Percentiles rank a stretch among this genome's conserved stretches.
Evolutionary conservation across 2,797 vertebrate species (phyloP).

Genomic region (Malacoraja senta): DNA sequence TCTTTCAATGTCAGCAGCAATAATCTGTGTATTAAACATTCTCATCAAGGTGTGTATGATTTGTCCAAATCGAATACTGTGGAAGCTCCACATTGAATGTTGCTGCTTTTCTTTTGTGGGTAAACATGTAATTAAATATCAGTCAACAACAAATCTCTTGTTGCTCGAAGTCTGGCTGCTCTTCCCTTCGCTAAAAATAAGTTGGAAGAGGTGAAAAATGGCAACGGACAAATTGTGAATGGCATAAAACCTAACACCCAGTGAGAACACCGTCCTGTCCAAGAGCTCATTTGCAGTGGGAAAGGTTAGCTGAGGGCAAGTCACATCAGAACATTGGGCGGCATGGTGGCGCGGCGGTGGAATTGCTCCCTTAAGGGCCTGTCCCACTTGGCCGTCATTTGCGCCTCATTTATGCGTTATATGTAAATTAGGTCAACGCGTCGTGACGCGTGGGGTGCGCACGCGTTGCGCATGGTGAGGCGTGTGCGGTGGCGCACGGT

Average conservation of each 20-base stretch:
- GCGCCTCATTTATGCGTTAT: no score
- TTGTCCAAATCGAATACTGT: not conserved
- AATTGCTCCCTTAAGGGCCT: no score
- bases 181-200: not conserved
- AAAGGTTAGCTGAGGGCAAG: not conserved
- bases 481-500: no score
- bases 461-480: no score
- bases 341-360: no score
- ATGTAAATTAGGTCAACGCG: no score
- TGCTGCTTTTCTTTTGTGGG: not conserved
- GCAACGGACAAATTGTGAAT: not conserved
- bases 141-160: not conserved
- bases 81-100: not conserved
- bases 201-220: not conserved
- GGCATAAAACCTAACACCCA: no score
- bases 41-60: not conserved
- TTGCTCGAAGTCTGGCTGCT: not conserved
- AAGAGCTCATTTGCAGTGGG: not conserved
- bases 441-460: no score
- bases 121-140: not conserved
- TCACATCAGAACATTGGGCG: not conserved
- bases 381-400: no score
- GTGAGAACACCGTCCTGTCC: not conserved
- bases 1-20: no score
- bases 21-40: no score